phyloP scores from a whole-genome alignment of 2,797 vertebrate genomes.

The Hapalemur alaotrensis region DNA sequence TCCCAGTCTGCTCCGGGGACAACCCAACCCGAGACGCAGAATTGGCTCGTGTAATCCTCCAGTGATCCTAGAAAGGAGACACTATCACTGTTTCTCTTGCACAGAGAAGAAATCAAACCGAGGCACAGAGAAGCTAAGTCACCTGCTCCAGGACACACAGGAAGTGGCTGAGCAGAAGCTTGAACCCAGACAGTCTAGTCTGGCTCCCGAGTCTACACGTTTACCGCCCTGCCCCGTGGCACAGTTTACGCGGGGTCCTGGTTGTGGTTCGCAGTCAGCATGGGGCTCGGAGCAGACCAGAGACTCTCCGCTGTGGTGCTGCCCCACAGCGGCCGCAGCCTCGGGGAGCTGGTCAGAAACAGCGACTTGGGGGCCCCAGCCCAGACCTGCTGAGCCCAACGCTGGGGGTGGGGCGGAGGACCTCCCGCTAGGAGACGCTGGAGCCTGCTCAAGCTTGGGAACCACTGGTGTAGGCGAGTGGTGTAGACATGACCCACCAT shows the following conservation, averaged over 20 bases:
- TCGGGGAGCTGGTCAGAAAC: fast-evolving
- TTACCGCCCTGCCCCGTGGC: not conserved
- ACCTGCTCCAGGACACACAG: not conserved
- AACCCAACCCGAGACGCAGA: not conserved
- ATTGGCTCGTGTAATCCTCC: not conserved
- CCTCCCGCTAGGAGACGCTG: fast-evolving
- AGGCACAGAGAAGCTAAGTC: not conserved
- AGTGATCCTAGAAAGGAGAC: not conserved
- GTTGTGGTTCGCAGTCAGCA: not conserved
- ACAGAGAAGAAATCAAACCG: fast-evolving
- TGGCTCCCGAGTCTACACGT: fast-evolving
- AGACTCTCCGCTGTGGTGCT: fast-evolving
- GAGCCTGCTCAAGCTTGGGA: not conserved
- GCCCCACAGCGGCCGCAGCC: fast-evolving
- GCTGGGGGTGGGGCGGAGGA: not conserved
- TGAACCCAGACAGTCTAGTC: no score
- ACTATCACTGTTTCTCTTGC: fast-evolving
- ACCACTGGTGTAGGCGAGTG: fast-evolving
- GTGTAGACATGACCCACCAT: not conserved
- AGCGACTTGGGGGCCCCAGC: no score
- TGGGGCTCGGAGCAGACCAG: fast-evolving
- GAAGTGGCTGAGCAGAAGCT: not conserved
- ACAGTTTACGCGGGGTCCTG: fast-evolving
- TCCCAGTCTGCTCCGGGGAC: not conserved
- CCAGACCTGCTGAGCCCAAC: not conserved